phyloP scores from a whole-genome alignment of 2,888 invertebrate species.

The Oasisia sp. region DNA sequence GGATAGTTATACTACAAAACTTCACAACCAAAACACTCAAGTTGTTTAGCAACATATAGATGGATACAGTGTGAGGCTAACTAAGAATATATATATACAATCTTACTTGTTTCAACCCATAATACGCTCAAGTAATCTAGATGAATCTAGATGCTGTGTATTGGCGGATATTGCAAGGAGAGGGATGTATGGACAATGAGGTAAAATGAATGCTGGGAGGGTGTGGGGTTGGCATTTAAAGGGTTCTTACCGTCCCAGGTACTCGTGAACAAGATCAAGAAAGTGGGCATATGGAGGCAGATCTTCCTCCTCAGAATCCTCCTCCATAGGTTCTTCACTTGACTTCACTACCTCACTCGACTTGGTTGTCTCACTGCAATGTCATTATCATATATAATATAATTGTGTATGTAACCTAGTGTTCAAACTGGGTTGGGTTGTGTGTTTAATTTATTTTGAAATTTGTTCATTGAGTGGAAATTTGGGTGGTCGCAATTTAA shows the following conservation, averaged over 20 bases:
- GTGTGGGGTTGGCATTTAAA: neutral
- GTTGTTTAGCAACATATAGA: too few species aligned
- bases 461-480: too few species aligned
- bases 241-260: slow-evolving; percentile 74
- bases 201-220: neutral
- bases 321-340: neutral
- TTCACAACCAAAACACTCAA: too few species aligned
- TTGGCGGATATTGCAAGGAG: neutral
- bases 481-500: too few species aligned
- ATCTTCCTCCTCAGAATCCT: slow-evolving; percentile 43
- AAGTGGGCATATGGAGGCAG: slow-evolving; percentile 74
- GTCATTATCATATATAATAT: neutral
- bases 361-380: slow-evolving; percentile 56
- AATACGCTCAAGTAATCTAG: too few species aligned
- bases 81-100: too few species aligned
- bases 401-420: neutral
- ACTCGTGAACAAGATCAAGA: slow-evolving; percentile 85
- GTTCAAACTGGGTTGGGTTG: neutral
- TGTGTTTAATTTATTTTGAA: too few species aligned
- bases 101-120: too few species aligned
- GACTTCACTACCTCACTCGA: slow-evolving; percentile 32
- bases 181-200: neutral
- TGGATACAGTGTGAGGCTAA: too few species aligned
- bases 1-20: too few species aligned
- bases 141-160: too few species aligned